Evolutionary conservation across 1,140 invertebrate genomes (phyloP).

Genomic region (Drosophila ercepeae): DNA sequence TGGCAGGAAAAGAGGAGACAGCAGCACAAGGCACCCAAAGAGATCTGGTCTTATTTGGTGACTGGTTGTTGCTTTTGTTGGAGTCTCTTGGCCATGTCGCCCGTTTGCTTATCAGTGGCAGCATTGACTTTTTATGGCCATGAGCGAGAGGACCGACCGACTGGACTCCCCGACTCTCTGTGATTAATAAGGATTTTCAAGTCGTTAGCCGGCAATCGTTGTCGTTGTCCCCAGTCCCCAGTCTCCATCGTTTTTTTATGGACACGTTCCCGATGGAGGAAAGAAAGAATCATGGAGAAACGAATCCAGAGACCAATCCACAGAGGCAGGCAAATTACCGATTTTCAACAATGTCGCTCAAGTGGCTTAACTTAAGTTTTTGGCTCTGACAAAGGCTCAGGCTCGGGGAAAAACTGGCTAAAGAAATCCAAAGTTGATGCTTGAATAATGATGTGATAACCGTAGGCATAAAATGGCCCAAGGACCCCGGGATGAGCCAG

Average conservation of each 20-base stretch:
- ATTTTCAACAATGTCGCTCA: conserved; percentile 81
- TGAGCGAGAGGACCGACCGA: conserved; percentile 27
- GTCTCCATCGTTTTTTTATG: conserved; percentile 43
- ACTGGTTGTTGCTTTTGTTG: conserved; percentile 18
- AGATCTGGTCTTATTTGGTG: conserved; percentile 39
- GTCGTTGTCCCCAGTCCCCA: conserved; percentile 11
- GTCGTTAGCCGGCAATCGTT: conserved; percentile 60
- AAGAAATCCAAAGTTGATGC: conserved; percentile 55
- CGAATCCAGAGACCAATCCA: conserved; percentile 27
- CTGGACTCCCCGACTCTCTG: conserved; percentile 34
- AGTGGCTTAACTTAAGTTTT: conserved; percentile 74
- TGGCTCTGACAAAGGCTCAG: conserved; percentile 69
- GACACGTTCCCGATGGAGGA: conserved; percentile 30
- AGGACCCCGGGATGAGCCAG: conserved; percentile 35
- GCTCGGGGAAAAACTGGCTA: conserved; percentile 11
- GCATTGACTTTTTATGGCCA: conserved; percentile 79
- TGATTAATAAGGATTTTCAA: conserved; percentile 83
- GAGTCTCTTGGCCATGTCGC: conserved; percentile 66
- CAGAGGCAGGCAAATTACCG: conserved; percentile 79
- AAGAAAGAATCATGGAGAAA: conserved; percentile 7
- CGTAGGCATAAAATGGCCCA: conserved; percentile 76
- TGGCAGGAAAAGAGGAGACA: conserved; percentile 41
- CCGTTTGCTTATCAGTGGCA: conserved; percentile 77
- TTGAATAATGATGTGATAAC: conserved; percentile 81
- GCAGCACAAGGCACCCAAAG: not conserved